Percentiles rank a stretch among this genome's conserved stretches.
phyloP scores from a whole-genome alignment of 2,888 invertebrate genomes.

The Cataglyphis livida region DNA sequence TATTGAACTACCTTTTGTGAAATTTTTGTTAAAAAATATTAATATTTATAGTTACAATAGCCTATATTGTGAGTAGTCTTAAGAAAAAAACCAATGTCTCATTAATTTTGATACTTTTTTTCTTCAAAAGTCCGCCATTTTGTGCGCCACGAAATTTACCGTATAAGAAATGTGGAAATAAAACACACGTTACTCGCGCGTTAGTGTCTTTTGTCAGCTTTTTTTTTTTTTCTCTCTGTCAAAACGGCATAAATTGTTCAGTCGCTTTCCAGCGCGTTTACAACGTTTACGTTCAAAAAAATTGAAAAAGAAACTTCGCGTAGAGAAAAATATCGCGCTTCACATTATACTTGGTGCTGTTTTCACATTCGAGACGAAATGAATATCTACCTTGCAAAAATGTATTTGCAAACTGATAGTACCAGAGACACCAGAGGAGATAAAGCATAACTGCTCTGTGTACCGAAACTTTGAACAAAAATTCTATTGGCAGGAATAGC shows the following conservation, averaged over 20 bases:
- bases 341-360: neutral
- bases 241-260: neutral
- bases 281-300: constrained; percentile 11
- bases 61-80: too few relatives aligned
- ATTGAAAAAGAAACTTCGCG: constrained; percentile 3
- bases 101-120: too few relatives aligned
- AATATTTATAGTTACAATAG: too few relatives aligned
- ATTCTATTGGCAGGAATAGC: constrained; percentile 25
- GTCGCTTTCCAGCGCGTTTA: neutral
- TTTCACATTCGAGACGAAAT: neutral
- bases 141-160: neutral
- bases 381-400: constrained; percentile 42
- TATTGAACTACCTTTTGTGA: too few relatives aligned
- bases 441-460: constrained; percentile 18
- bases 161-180: neutral
- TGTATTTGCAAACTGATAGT: constrained; percentile 26
- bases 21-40: too few relatives aligned
- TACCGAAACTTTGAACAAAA: constrained; percentile 27
- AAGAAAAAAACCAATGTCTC: too few relatives aligned
- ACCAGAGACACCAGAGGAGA: neutral
- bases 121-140: too few relatives aligned
- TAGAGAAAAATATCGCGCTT: neutral
- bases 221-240: constrained; percentile 16
- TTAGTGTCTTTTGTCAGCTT: neutral
- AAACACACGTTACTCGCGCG: neutral